Conservation (phyloP, 64 coral and sea anemone genomes). For the Actinia equina region DNA sequence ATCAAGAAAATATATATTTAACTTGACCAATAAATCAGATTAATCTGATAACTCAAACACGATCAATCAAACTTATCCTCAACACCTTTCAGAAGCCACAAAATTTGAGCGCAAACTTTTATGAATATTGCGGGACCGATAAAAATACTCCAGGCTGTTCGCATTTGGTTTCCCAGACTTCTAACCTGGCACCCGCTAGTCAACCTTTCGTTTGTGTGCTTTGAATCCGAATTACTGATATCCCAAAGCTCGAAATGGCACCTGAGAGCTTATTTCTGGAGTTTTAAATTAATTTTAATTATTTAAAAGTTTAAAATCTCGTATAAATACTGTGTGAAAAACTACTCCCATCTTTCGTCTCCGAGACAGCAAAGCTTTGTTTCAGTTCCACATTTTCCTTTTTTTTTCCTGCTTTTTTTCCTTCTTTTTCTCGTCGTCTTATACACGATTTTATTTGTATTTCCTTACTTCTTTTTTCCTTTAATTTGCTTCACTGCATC, state of each 20-base stretch:
- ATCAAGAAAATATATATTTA: neutral
- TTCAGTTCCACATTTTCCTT: too few species aligned
- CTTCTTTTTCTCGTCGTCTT: too few species aligned
- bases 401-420: too few species aligned
- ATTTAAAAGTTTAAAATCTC: neutral
- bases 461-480: too few species aligned
- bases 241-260: neutral
- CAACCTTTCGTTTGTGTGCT: neutral
- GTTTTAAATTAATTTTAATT: neutral
- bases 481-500: too few species aligned
- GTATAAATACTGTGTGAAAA: too few species aligned
- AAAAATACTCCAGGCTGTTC: neutral
- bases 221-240: neutral
- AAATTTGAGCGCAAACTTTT: neutral
- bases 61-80: neutral
- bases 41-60: neutral
- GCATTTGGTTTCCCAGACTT: neutral
- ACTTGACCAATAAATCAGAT: neutral
- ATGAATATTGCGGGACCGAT: neutral
- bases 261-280: neutral
- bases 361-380: too few species aligned
- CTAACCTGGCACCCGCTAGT: neutral
- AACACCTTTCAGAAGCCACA: slow-evolving; percentile 1
- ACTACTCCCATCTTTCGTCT: too few species aligned
- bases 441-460: too few species aligned